phyloP scores from a whole-genome alignment of 2,113 vertebrate species.

The Pterocles burchelli region DNA sequence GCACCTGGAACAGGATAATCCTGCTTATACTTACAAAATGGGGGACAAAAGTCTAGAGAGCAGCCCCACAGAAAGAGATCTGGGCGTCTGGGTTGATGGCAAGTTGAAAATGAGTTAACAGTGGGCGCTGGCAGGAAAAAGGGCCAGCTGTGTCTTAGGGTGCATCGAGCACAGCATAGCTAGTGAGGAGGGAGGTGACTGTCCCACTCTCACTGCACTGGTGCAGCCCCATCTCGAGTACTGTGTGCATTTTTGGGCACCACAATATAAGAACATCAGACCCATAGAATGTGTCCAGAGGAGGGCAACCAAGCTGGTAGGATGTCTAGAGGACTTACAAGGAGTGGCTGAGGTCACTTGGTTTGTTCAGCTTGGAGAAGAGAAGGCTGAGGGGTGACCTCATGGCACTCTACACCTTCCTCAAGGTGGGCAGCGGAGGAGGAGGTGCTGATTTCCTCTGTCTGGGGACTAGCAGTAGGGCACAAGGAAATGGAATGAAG shows the following conservation, averaged over 20 bases:
- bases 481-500: background rate
- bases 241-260: background rate
- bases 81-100: background rate
- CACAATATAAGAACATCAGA: accelerated
- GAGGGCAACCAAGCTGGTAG: background rate
- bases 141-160: accelerated
- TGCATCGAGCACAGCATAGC: background rate
- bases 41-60: background rate
- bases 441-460: background rate
- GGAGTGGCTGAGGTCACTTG: background rate
- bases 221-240: accelerated
- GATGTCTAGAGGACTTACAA: background rate
- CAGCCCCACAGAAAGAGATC: background rate
- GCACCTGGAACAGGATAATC: background rate
- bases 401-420: background rate
- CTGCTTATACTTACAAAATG: background rate
- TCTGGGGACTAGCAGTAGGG: background rate
- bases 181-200: accelerated
- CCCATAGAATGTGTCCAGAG: background rate
- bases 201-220: background rate
- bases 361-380: background rate
- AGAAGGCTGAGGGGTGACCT: background rate
- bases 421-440: accelerated
- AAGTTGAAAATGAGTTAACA: background rate
- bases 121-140: background rate